These are phyloP conservation scores for Scaptomyza cyrtandrae DNA, from an alignment of 2,888 invertebrate genomes.

Conservation along the genomic window DNA sequence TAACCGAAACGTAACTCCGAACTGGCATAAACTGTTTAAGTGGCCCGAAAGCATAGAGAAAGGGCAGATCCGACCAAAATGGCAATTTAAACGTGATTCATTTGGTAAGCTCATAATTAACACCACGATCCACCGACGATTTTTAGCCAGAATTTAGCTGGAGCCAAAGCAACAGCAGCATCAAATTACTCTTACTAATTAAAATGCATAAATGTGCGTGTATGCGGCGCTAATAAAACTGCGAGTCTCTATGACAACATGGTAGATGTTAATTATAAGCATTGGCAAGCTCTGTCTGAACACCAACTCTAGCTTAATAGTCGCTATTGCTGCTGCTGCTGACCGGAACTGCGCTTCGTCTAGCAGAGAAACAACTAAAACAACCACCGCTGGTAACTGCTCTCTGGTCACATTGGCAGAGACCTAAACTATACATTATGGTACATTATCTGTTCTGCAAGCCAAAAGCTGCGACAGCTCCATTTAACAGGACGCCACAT, in stretches of 20 bases:
- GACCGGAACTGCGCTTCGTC: constrained; percentile 75
- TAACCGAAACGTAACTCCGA: constrained; percentile 51
- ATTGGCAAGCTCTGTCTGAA: constrained; percentile 6
- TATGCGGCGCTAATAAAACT: not conserved
- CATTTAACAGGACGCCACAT: constrained; percentile 35
- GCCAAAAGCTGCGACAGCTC: constrained; percentile 48
- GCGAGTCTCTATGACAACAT: constrained; percentile 43
- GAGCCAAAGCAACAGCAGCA: constrained; percentile 6
- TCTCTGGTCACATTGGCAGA: constrained; percentile 34
- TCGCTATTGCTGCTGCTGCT: constrained; percentile 9
- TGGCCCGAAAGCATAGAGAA: constrained; percentile 11
- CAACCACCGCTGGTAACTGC: constrained; percentile 30
- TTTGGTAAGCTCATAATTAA: constrained; percentile 60
- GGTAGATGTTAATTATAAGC: constrained; percentile 59
- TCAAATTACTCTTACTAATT: constrained; percentile 64
- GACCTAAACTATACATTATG: constrained; percentile 68
- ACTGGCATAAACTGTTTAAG: constrained; percentile 62
- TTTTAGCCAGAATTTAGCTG: constrained; percentile 20
- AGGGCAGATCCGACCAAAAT: constrained; percentile 19
- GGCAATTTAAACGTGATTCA: constrained; percentile 57
- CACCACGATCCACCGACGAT: not conserved
- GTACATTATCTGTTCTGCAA: constrained; percentile 67
- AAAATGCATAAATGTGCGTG: constrained; percentile 59
- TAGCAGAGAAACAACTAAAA: constrained; percentile 46
- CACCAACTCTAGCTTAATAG: constrained; percentile 32